Percentiles rank a stretch among this genome's conserved stretches.
Evolutionary conservation across 2,797 vertebrate genomes (phyloP).

Genomic region (Crenuchus spilurus): DNA sequence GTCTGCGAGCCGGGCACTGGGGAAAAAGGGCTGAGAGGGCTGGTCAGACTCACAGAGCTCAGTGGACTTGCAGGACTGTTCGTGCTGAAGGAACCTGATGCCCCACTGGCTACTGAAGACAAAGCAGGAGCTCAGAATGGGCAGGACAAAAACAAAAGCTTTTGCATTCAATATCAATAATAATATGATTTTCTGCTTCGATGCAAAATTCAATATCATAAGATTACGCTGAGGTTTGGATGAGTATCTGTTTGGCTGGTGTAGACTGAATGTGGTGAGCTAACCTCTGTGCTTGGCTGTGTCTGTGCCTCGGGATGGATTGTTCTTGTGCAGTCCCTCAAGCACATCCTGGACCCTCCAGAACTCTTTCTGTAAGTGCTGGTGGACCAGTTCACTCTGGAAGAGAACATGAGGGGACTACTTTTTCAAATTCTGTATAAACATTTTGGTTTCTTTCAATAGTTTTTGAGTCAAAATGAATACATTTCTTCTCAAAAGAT

Average conservation of each 20-base stretch:
- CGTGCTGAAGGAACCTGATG: conserved; percentile 89
- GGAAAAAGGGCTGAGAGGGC: conserved; percentile 93
- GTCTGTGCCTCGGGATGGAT: conserved; percentile 89
- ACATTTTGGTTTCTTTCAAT: background rate
- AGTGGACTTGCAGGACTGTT: conserved; percentile 96
- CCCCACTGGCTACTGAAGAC: conserved; percentile 78
- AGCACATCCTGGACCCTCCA: conserved; percentile 96
- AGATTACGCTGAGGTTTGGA: background rate
- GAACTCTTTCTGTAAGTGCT: conserved; percentile 95
- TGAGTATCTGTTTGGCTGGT: background rate
- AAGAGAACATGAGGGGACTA: background rate
- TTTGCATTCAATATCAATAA: background rate
- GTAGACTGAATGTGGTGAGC: background rate
- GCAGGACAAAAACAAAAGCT: background rate
- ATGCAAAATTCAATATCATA: background rate
- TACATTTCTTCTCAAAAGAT: no score
- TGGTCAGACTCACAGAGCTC: conserved; percentile 94
- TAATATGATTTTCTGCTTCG: background rate
- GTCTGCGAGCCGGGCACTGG: conserved; percentile 88
- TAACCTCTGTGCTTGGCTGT: conserved; percentile 92
- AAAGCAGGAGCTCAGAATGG: conserved; percentile 7
- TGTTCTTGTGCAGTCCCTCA: conserved; percentile 93
- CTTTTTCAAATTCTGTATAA: background rate
- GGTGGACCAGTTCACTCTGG: conserved; percentile 88
- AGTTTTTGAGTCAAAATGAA: no score